phyloP scores from a whole-genome alignment of 2,797 vertebrate species.

The Bradypodion pumilum region DNA sequence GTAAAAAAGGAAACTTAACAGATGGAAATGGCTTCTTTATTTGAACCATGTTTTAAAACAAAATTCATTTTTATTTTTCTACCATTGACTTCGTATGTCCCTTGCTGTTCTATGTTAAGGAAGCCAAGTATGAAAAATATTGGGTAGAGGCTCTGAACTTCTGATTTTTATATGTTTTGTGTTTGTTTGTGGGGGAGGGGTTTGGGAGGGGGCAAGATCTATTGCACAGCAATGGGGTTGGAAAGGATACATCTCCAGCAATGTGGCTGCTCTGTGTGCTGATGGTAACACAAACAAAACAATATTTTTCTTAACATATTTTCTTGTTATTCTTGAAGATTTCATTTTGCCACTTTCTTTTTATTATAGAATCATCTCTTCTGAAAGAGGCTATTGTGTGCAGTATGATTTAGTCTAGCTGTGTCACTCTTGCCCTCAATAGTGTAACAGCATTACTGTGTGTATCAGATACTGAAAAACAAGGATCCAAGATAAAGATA shows the following conservation, averaged over 20 bases:
- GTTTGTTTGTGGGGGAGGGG: background rate
- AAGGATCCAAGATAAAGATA: too few species aligned
- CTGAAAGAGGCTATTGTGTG: background rate
- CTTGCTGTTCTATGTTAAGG: background rate
- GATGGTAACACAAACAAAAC: background rate
- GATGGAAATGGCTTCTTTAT: background rate
- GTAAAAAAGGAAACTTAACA: background rate
- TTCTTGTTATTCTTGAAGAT: background rate
- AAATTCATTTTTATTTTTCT: background rate
- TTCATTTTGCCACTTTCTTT: background rate
- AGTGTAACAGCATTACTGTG: background rate
- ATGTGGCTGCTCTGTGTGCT: background rate
- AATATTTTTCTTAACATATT: conserved; percentile 19
- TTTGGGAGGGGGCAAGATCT: background rate
- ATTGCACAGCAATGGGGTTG: background rate
- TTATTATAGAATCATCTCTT: background rate
- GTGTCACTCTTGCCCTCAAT: background rate
- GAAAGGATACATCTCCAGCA: background rate
- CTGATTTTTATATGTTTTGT: background rate
- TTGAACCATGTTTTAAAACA: background rate
- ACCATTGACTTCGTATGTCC: background rate
- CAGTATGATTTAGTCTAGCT: background rate
- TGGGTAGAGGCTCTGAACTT: background rate
- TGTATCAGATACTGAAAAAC: background rate
- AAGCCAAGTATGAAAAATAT: background rate